phyloP scores from a whole-genome alignment of 1,140 invertebrate genomes.

The Zaprionus gabonicus region DNA sequence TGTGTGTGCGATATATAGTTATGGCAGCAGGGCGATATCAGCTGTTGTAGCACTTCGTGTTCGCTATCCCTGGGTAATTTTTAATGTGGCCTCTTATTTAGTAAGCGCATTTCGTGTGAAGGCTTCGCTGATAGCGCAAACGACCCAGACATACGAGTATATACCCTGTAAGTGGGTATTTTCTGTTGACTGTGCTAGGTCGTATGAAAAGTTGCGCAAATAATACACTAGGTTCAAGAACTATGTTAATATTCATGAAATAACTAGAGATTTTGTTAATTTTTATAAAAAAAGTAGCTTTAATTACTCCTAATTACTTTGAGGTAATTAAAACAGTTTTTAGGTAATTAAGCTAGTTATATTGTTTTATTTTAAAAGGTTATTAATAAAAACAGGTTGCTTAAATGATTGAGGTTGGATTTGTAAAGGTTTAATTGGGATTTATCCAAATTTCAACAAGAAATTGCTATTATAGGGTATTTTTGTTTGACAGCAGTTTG shows the following conservation, averaged over 20 bases:
- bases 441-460: neutral
- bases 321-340: neutral
- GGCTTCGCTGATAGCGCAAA: constrained; percentile 27
- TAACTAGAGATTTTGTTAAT: neutral
- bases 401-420: too few relatives aligned
- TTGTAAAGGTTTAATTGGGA: too few relatives aligned
- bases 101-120: constrained; percentile 44
- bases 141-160: constrained; percentile 9
- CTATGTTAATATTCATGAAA: neutral
- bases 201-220: neutral
- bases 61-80: constrained; percentile 63
- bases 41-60: constrained; percentile 58
- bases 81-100: constrained; percentile 59
- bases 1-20: constrained; percentile 1
- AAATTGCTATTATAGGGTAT: neutral
- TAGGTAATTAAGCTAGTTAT: neutral
- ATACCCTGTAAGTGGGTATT: neutral
- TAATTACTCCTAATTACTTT: neutral
- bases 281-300: neutral
- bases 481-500: neutral
- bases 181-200: neutral
- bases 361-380: neutral
- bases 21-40: constrained; percentile 46
- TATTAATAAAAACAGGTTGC: neutral
- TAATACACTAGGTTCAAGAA: neutral